Conservation (phyloP, 1,140 invertebrate species). For the Lordiphosa clarofinis region DNA sequence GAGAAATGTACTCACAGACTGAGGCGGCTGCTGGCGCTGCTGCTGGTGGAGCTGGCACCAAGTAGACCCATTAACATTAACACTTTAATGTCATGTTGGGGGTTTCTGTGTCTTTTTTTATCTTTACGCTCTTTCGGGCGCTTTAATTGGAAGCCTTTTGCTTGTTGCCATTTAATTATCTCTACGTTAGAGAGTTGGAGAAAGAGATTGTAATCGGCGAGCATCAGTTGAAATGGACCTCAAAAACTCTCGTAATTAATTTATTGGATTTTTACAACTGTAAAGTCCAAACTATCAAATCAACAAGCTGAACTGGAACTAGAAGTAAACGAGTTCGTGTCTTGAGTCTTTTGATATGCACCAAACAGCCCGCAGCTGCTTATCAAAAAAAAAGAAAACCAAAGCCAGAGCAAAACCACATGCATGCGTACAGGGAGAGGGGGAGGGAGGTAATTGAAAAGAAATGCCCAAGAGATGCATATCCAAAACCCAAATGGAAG, state of each 20-base stretch:
- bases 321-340: constrained; percentile 33
- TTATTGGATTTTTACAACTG: neutral
- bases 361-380: constrained; percentile 5
- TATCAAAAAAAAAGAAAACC: neutral
- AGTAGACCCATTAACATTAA: constrained; percentile 11
- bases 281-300: too few relatives aligned
- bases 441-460: constrained; percentile 47
- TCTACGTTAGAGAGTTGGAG: neutral
- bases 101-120: constrained; percentile 1
- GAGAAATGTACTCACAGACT: too few relatives aligned
- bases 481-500: constrained; percentile 33
- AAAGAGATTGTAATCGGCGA: neutral
- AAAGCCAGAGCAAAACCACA: neutral
- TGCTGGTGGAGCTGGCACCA: too few relatives aligned
- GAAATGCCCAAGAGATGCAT: constrained; percentile 27
- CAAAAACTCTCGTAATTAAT: neutral
- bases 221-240: neutral
- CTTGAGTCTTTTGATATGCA: constrained; percentile 47
- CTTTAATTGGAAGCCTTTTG: neutral
- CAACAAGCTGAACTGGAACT: too few relatives aligned
- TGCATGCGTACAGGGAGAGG: constrained; percentile 34
- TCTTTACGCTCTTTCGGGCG: neutral
- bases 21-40: too few relatives aligned
- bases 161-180: constrained; percentile 4
- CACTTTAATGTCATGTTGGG: constrained; percentile 7